Conservation (phyloP, 2,797 vertebrate species). For the Pangasius djambal region DNA sequence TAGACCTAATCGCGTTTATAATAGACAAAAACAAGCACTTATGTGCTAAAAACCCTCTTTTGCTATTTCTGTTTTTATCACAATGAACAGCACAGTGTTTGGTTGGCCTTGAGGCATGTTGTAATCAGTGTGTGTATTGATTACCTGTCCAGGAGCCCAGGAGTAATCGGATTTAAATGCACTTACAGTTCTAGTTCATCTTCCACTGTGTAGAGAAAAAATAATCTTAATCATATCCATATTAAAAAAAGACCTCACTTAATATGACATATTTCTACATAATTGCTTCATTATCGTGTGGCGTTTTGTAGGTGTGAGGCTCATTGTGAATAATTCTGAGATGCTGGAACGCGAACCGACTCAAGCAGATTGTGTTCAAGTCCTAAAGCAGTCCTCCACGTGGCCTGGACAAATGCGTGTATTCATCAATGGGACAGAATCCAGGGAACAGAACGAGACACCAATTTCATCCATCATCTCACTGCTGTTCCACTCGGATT, state of each 20-base stretch:
- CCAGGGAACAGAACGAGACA: neutral
- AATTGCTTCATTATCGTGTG: neutral
- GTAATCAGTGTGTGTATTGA: constrained; percentile 90
- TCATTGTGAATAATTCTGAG: neutral
- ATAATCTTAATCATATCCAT: neutral
- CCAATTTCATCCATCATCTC: constrained; percentile 25
- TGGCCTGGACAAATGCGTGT: neutral
- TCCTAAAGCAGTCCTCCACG: constrained; percentile 4
- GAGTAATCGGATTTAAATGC: constrained; percentile 93
- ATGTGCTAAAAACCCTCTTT: neutral
- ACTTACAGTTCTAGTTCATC: constrained; percentile 64
- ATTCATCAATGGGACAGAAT: constrained; percentile 12
- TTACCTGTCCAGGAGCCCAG: constrained; percentile 76
- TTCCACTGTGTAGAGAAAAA: neutral
- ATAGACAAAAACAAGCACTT: neutral
- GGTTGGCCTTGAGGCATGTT: constrained; percentile 9
- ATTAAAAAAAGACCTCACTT: neutral
- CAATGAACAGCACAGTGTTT: neutral
- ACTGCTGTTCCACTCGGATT: constrained; percentile 4
- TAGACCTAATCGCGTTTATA: neutral
- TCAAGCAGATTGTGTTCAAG: neutral
- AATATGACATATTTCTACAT: neutral
- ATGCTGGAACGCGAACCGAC: neutral
- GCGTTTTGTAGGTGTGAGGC: neutral
- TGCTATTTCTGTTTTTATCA: neutral